A percentile compares a stretch with the other conserved stretches of the same genome.
Conservation (phyloP, 2,113 vertebrate species). For the Thryonomys swinderianus region DNA sequence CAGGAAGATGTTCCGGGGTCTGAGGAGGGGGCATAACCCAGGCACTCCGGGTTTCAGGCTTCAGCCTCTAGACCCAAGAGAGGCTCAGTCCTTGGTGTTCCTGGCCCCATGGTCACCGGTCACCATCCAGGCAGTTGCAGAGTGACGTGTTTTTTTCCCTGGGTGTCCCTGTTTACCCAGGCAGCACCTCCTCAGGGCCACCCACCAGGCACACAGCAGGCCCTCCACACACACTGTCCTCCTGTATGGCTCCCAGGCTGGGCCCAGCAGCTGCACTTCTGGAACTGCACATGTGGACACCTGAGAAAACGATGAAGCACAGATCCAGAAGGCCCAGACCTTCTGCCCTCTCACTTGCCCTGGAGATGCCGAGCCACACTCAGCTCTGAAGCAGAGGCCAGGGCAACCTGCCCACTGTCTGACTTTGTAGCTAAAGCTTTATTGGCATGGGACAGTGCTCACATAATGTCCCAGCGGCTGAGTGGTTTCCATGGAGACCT, state of each 20-base stretch:
- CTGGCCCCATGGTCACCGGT: too few relatives aligned
- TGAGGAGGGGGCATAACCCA: not conserved
- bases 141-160: rapidly evolving
- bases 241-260: not conserved
- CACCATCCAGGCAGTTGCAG: too few relatives aligned
- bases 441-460: rapidly evolving
- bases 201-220: not conserved
- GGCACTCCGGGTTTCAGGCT: not conserved
- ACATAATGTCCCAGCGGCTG: not conserved
- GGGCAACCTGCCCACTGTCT: rapidly evolving
- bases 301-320: not conserved
- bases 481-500: not conserved
- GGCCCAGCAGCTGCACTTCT: not conserved
- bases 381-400: not conserved
- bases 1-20: not conserved
- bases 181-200: not conserved
- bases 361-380: not conserved
- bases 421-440: not conserved
- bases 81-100: rapidly evolving
- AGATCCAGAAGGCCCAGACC: too few relatives aligned
- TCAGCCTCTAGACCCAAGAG: not conserved
- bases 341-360: not conserved
- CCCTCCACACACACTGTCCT: rapidly evolving
- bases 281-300: rapidly evolving
- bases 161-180: not conserved